Evolutionary conservation across 2,113 vertebrate genomes (phyloP), one percentile per base, ranked within the genome.

Genomic region (Myxocyprinus asiaticus): DNA sequence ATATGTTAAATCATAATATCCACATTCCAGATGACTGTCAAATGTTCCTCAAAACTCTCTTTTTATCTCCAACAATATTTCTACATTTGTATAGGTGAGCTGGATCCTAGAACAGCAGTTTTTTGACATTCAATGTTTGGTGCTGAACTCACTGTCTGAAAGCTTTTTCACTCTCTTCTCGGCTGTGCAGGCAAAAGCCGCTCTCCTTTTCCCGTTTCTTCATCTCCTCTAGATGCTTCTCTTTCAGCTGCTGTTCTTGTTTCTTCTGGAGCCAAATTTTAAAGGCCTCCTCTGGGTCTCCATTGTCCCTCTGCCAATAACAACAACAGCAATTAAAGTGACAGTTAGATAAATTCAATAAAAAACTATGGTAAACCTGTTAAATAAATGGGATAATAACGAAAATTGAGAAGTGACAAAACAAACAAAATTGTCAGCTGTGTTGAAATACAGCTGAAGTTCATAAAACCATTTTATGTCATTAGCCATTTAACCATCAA

Each of bases 191-290:
- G 66, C 94, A 91, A 70, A 89, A 89, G 59, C 91, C 72, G 6
- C 90, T 90, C 74, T 96, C 94, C 85, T 96, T 92, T 80, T 94
- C 93, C 0, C 96, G 91, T 81, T 88, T 94, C 87, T 86, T 95
- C 83, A 97, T 82, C 67, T 95, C 90, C 86, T 95, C 92, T 4
- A 95, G 87, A 88, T 94, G 94, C 76, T 86, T 94, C 85, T 97
- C 95, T 86, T 87, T 95, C 80, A 95, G 74, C 45, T 95, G 95
- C 77, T 98, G 95, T 79, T 94, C 92, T 4, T 95, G 93, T 78
- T 99, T 99, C 86, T 93, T 96, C 89, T 92, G 95, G 70, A 99
- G 94, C 98, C 98, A 99, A 8, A 86, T 83, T 70, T 78, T 91
- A 86, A 94, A 98, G 22, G 96, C 95, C 88, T 93, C 93, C 8